Evolutionary conservation across 2,113 vertebrate species (phyloP).

Genomic region (Stictonetta naevosa): DNA sequence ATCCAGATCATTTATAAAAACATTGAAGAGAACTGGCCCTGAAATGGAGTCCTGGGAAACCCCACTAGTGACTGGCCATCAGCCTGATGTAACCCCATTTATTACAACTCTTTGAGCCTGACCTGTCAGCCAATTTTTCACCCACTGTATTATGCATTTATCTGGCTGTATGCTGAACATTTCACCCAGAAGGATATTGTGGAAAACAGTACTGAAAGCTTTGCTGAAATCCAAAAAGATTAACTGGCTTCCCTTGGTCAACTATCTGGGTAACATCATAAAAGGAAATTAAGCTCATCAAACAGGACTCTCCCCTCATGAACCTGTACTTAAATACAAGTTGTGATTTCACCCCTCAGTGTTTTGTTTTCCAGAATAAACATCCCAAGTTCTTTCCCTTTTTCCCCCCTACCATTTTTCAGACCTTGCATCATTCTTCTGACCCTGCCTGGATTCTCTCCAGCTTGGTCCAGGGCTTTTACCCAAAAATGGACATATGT

Average conservation of each 20-base stretch:
- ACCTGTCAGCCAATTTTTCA: too few species aligned
- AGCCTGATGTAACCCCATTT: too few species aligned
- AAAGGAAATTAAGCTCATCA: background rate
- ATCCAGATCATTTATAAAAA: background rate
- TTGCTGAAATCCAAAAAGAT: too few species aligned
- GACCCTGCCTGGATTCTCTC: background rate
- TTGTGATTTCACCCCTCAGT: background rate
- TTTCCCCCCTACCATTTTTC: accelerated
- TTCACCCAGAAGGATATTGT: too few species aligned
- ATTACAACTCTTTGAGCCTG: too few species aligned
- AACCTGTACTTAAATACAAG: background rate
- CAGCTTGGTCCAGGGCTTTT: background rate
- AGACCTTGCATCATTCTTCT: background rate
- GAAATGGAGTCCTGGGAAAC: background rate
- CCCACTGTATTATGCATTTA: too few species aligned
- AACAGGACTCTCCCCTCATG: background rate
- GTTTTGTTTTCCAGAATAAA: background rate
- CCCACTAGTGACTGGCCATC: too few species aligned
- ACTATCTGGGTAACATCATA: background rate
- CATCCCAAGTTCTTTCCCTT: background rate
- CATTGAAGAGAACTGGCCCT: background rate
- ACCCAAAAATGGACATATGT: background rate
- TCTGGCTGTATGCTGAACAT: too few species aligned
- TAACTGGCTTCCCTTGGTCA: background rate
- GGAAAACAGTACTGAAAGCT: too few species aligned